Evolutionary conservation across 2,113 vertebrate genomes (phyloP).

Genomic region (Toxotes chatareus): DNA sequence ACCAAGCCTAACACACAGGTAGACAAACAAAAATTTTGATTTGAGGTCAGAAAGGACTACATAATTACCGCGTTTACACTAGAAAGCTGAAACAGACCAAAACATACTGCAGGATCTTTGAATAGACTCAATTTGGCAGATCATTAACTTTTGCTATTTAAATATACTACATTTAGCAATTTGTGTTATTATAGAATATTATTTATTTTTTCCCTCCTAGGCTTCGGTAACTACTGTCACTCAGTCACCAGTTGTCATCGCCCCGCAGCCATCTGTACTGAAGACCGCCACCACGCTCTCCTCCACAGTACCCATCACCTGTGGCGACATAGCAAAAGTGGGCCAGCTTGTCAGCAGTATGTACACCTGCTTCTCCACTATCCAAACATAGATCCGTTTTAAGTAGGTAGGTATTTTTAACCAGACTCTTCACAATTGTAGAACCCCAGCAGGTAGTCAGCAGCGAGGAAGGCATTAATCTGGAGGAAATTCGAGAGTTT

Average conservation of each 20-base stretch:
- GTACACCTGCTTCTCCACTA: conserved; percentile 65
- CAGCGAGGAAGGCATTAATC: conserved; percentile 93
- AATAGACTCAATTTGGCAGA: not conserved
- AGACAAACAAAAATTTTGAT: not conserved
- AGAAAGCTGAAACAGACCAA: not conserved
- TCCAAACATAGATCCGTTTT: conserved; percentile 38
- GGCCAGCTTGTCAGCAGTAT: conserved; percentile 95
- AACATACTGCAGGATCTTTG: not conserved
- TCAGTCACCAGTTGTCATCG: conserved; percentile 88
- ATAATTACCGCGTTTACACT: not conserved
- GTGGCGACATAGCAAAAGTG: conserved; percentile 92
- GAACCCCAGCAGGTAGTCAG: conserved; percentile 86
- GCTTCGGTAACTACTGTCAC: conserved; percentile 79
- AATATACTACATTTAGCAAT: not conserved
- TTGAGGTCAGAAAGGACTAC: not conserved
- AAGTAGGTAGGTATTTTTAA: conserved; percentile 65
- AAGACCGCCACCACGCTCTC: conserved; percentile 81
- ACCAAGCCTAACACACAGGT: conserved; percentile 83
- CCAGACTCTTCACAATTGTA: conserved; percentile 60
- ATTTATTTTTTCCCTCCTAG: conserved; percentile 47
- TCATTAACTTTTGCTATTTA: not conserved
- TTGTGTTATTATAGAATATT: not conserved
- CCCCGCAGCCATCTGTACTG: conserved; percentile 83
- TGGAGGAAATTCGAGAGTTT: conserved; percentile 97
- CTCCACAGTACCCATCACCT: conserved; percentile 84